Evolutionary conservation across 2,888 invertebrate species (phyloP).

Genomic region (Rhingia rostrata): DNA sequence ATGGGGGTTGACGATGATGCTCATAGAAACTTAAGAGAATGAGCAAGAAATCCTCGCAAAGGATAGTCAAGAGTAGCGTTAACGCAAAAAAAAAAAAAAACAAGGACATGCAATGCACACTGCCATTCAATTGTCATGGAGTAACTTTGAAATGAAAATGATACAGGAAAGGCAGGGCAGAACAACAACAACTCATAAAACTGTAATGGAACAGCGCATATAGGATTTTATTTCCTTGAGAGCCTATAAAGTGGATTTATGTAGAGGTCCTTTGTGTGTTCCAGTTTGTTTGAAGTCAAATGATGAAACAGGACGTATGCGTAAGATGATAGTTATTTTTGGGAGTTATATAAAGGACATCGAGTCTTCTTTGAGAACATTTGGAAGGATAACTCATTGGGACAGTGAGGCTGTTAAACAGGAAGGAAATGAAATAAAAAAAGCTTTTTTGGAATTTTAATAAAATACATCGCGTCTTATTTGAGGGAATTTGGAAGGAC

Average conservation of each 20-base stretch:
- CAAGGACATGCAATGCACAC: slow-evolving; percentile 23
- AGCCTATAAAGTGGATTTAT: slow-evolving; percentile 68
- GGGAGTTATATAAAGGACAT: neutral
- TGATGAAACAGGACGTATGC: neutral
- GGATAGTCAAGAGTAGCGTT: slow-evolving; percentile 34
- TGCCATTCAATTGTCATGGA: slow-evolving; percentile 66
- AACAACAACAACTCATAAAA: slow-evolving; percentile 31
- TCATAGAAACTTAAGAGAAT: slow-evolving; percentile 42
- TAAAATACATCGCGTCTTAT: no score
- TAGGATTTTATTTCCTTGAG: slow-evolving; percentile 46
- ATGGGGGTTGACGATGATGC: slow-evolving; percentile 54
- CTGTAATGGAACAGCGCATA: slow-evolving; percentile 42
- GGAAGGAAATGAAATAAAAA: no score
- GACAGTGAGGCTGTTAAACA: no score
- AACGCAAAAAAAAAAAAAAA: slow-evolving; percentile 16
- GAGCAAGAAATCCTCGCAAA: slow-evolving; percentile 20
- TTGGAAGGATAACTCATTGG: no score
- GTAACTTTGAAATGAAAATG: slow-evolving; percentile 58
- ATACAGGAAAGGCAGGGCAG: slow-evolving; percentile 40
- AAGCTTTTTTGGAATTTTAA: no score
- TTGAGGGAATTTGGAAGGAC: no score
- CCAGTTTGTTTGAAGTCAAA: neutral
- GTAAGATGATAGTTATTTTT: neutral
- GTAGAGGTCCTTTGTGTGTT: slow-evolving; percentile 4
- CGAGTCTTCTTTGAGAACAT: no score